Evolutionary conservation across 2,888 invertebrate species (phyloP).

Genomic region (Calameuta filiformis): DNA sequence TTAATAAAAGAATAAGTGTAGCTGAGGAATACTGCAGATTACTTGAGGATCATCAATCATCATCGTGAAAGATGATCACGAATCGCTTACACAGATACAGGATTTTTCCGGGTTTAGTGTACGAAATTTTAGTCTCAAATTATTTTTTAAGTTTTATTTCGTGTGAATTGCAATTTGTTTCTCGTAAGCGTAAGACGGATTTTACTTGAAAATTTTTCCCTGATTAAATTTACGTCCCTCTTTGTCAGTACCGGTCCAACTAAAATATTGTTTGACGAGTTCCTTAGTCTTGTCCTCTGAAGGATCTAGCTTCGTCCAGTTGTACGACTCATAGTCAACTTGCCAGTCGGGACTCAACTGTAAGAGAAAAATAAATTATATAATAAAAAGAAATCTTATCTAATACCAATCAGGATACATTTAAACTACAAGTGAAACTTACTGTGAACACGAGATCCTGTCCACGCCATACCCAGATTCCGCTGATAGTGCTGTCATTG

Average conservation of each 20-base stretch:
- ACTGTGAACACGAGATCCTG: constrained; percentile 90
- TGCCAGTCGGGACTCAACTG: constrained; percentile 92
- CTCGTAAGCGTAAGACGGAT: constrained; percentile 39
- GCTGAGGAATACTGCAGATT: not conserved
- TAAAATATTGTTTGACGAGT: constrained; percentile 88
- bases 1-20: not conserved
- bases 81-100: constrained; percentile 17
- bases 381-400: not conserved
- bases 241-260: constrained; percentile 89
- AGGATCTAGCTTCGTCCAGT: constrained; percentile 94
- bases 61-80: not conserved
- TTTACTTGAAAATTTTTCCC: constrained; percentile 98
- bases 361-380: constrained; percentile 44
- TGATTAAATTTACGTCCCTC: constrained; percentile 94
- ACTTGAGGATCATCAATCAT: not conserved
- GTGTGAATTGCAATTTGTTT: constrained; percentile 3
- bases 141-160: constrained; percentile 38
- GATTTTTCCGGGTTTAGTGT: constrained; percentile 34
- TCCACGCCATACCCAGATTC: constrained; percentile 98
- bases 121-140: constrained; percentile 18
- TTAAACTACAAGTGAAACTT: constrained; percentile 37
- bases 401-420: not conserved
- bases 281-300: constrained; percentile 83
- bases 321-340: constrained; percentile 96
- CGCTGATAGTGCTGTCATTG: constrained; percentile 92